Percentiles rank a stretch among this genome's conserved stretches.
Evolutionary conservation across 2,888 invertebrate species (phyloP).

Genomic region (Lagria hirta): DNA sequence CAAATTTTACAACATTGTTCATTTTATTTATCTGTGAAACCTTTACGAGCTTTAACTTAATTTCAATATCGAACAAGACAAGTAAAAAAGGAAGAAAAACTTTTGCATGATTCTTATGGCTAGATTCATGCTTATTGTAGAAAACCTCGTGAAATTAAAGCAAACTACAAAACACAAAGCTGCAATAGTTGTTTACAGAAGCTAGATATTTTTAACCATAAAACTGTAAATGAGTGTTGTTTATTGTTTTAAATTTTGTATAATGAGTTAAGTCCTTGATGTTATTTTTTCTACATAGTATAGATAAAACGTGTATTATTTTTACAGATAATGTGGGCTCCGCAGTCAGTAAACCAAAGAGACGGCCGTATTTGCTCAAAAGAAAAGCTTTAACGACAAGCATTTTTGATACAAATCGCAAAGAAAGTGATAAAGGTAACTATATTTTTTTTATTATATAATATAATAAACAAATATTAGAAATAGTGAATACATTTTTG

Average conservation of each 20-base stretch:
- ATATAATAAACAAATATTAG: too few relatives aligned
- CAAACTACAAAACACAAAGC: conserved; percentile 18
- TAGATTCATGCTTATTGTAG: conserved; percentile 8
- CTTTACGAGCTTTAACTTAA: conserved; percentile 15
- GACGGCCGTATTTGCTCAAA: conserved; percentile 78
- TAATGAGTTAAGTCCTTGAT: conserved; percentile 13
- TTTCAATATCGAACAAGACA: background rate
- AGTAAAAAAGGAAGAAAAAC: conserved; percentile 1
- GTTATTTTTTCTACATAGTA: conserved; percentile 12
- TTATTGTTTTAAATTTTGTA: conserved; percentile 21
- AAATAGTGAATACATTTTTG: too few relatives aligned
- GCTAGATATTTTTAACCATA: conserved; percentile 21
- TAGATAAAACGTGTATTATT: conserved; percentile 23
- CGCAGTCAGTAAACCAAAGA: conserved; percentile 69
- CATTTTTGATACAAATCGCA: conserved; percentile 76
- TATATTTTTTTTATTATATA: too few relatives aligned
- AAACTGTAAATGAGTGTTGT: conserved; percentile 21
- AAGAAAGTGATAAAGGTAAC: conserved; percentile 68
- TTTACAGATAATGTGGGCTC: conserved; percentile 54
- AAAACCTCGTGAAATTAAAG: conserved; percentile 10
- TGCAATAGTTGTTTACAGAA: conserved; percentile 17
- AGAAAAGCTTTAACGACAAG: conserved; percentile 86
- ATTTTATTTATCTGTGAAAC: conserved; percentile 12
- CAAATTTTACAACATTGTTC: conserved; percentile 10
- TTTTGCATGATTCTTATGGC: background rate